phyloP scores from a whole-genome alignment of 2,888 invertebrate species.

The Cyrtodaria siliqua region DNA sequence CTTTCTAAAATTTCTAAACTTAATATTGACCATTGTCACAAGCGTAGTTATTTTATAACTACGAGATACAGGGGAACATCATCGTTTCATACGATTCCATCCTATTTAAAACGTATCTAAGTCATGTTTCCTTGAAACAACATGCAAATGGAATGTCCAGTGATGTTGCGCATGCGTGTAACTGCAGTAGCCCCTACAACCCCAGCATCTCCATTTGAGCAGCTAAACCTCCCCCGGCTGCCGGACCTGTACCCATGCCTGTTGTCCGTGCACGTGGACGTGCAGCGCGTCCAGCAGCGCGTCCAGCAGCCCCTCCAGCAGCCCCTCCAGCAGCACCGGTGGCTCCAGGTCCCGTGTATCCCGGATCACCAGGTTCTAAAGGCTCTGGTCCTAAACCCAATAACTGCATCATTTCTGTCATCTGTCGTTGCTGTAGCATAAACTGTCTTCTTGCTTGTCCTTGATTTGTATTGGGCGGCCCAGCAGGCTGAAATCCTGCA shows the following conservation, averaged over 20 bases:
- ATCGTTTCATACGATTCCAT: too few species aligned
- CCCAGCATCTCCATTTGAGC: conserved; percentile 53
- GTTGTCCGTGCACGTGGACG: conserved; percentile 34
- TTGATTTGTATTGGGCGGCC: conserved; percentile 10
- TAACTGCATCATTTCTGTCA: conserved; percentile 53
- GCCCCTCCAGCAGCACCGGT: conserved; percentile 5
- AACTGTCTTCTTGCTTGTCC: conserved; percentile 43
- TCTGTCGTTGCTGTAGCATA: conserved; percentile 55
- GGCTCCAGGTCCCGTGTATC: conserved; percentile 47
- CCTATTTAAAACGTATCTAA: too few species aligned
- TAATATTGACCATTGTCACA: too few species aligned
- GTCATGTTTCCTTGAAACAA: too few species aligned
- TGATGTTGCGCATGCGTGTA: too few species aligned
- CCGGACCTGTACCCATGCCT: background rate
- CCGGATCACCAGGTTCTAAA: conserved; percentile 61
- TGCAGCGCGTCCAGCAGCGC: conserved; percentile 12
- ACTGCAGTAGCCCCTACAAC: conserved; percentile 14
- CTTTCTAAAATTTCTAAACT: too few species aligned
- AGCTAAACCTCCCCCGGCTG: conserved; percentile 13
- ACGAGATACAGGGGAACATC: too few species aligned
- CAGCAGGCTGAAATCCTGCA: background rate
- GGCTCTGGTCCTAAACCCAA: conserved; percentile 61
- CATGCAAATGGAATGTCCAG: too few species aligned
- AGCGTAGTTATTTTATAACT: too few species aligned
- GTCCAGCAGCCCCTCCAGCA: background rate